phyloP scores from a whole-genome alignment of 1,140 invertebrate genomes.

The Octopus bimaculoides region DNA sequence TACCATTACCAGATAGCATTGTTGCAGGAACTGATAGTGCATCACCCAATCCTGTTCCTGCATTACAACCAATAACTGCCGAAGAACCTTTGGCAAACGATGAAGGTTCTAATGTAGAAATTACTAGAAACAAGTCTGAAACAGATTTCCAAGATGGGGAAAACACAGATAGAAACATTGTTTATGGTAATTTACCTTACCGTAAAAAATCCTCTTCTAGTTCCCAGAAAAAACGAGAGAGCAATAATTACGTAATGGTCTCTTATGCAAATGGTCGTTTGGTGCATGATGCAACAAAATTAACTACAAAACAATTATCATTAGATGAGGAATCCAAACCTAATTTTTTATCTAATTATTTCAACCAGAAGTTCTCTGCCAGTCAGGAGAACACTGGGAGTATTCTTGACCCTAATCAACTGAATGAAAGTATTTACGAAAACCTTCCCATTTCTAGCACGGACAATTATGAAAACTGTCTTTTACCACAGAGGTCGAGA shows the following conservation, averaged over 20 bases:
- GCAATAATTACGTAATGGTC: constrained; percentile 2
- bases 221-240: neutral
- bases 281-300: neutral
- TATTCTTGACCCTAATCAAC: neutral
- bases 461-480: constrained; percentile 8
- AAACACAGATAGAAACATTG: neutral
- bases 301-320: neutral
- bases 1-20: neutral
- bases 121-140: neutral
- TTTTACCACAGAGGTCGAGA: constrained; percentile 5
- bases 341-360: neutral
- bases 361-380: neutral
- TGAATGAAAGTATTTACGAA: constrained; percentile 1
- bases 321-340: neutral
- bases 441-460: neutral
- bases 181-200: constrained; percentile 1
- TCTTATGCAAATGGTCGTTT: neutral
- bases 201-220: neutral
- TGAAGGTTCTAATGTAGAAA: neutral
- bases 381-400: neutral
- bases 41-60: neutral
- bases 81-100: neutral
- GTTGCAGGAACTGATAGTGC: neutral
- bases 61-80: neutral
- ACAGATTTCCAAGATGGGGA: neutral